Conservation (phyloP, 2,888 invertebrate genomes). For the Megastigmus dorsalis region DNA sequence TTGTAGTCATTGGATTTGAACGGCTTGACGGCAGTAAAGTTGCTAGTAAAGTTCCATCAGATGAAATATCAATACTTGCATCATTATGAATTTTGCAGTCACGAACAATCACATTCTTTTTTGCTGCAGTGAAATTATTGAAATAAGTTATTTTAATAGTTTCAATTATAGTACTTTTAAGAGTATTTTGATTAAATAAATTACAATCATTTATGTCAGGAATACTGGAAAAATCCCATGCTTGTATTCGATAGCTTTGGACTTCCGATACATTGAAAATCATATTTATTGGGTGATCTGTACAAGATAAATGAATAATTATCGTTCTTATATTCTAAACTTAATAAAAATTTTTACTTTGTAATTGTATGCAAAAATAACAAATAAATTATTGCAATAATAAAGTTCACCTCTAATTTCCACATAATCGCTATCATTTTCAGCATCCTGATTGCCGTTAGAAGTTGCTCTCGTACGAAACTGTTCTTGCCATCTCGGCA, state of each 20-base stretch:
- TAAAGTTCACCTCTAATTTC: slow-evolving; percentile 62
- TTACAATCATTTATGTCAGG: slow-evolving; percentile 85
- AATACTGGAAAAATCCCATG: slow-evolving; percentile 87
- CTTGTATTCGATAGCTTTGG: slow-evolving; percentile 85
- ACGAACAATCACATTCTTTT: slow-evolving; percentile 85
- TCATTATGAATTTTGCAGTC: slow-evolving; percentile 92
- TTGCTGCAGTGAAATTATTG: slow-evolving; percentile 74
- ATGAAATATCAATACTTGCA: slow-evolving; percentile 89
- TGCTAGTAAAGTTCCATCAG: slow-evolving; percentile 85
- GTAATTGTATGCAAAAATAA: not conserved
- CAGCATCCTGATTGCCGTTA: slow-evolving; percentile 60
- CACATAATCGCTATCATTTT: slow-evolving; percentile 68
- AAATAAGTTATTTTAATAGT: slow-evolving; percentile 14
- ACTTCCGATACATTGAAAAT: slow-evolving; percentile 63
- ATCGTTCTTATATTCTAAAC: not conserved
- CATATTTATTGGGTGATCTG: slow-evolving; percentile 64
- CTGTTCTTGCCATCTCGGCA: slow-evolving; percentile 23
- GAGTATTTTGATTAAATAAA: too few relatives aligned
- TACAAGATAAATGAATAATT: slow-evolving; percentile 26
- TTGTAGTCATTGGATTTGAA: slow-evolving; percentile 82
- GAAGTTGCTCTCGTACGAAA: slow-evolving; percentile 51
- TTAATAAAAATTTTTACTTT: not conserved
- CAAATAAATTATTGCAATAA: slow-evolving; percentile 6
- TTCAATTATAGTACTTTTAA: too few relatives aligned
- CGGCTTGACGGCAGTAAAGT: slow-evolving; percentile 84